phyloP scores from a whole-genome alignment of 2,888 invertebrate genomes.

The Agapostemon virescens region DNA sequence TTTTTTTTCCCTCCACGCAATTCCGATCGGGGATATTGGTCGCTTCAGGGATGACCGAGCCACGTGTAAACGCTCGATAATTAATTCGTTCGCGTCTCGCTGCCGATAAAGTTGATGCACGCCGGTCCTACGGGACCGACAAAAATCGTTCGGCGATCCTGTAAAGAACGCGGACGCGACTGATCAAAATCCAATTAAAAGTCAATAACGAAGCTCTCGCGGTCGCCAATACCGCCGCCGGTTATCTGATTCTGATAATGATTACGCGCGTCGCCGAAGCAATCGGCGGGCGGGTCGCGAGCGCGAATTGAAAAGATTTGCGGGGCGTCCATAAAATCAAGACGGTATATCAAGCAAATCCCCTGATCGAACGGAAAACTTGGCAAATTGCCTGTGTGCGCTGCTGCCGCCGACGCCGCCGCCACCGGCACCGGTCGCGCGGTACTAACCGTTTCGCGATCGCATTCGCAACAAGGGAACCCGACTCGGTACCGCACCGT shows the following conservation, averaged over 20 bases:
- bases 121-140: not conserved
- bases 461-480: constrained; percentile 39
- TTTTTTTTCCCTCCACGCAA: not conserved
- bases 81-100: not conserved
- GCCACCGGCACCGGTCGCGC: not conserved
- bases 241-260: constrained; percentile 46
- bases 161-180: not conserved
- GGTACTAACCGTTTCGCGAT: constrained; percentile 22
- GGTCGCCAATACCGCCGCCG: not conserved
- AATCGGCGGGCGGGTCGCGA: not conserved
- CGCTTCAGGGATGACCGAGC: not conserved
- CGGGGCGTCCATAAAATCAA: constrained; percentile 50
- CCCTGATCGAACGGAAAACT: constrained; percentile 47
- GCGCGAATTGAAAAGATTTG: constrained; percentile 32
- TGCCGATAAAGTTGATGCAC: not conserved
- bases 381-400: constrained; percentile 59
- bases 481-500: constrained; percentile 20
- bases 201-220: constrained; percentile 9
- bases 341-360: constrained; percentile 49
- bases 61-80: constrained; percentile 1
- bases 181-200: constrained; percentile 46
- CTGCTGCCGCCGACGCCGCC: not conserved
- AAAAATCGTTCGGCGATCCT: not conserved
- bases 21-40: not conserved
- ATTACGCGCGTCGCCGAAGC: constrained; percentile 28